Conservation (phyloP, 2,888 invertebrate species). For the Liopterus haemorrhoidalis region DNA sequence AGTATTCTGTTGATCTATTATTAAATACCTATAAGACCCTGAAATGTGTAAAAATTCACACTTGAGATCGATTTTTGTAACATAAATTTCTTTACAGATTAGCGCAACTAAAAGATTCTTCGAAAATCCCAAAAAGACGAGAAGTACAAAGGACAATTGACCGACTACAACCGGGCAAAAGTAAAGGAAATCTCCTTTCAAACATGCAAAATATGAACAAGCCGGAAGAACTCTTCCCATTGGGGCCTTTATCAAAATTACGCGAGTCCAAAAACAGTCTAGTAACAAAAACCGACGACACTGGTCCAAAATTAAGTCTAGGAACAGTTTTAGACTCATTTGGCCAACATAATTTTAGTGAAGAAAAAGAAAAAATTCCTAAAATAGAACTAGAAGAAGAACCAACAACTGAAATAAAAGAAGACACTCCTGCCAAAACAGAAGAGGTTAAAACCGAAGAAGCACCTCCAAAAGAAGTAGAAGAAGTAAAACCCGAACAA, state of each 20-base stretch:
- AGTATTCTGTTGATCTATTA: too few species aligned
- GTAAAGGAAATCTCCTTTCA: constrained; percentile 77
- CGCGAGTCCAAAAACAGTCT: constrained; percentile 55
- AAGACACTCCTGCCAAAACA: constrained; percentile 32
- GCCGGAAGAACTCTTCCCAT: constrained; percentile 54
- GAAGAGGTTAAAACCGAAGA: constrained; percentile 37
- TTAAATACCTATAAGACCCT: too few species aligned
- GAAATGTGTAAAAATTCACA: too few species aligned
- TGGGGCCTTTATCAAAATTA: constrained; percentile 51
- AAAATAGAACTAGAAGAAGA: constrained; percentile 44
- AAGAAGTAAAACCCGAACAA: constrained; percentile 28
- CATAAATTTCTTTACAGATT: too few species aligned
- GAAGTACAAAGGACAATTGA: constrained; percentile 80
- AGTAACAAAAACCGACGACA: constrained; percentile 57
- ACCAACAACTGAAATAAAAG: constrained; percentile 31
- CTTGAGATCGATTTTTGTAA: constrained; percentile 41
- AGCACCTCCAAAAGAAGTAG: constrained; percentile 36
- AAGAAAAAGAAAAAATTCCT: constrained; percentile 47
- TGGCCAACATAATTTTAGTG: constrained; percentile 61
- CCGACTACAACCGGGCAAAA: constrained; percentile 77
- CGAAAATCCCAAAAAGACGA: constrained; percentile 49
- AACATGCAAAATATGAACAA: constrained; percentile 57
- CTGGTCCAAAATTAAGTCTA: constrained; percentile 74
- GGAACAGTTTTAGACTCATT: constrained; percentile 77
- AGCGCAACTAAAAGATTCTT: constrained; percentile 42